Percentiles rank a stretch among this genome's conserved stretches.
phyloP scores from a whole-genome alignment of 2,797 vertebrate genomes.

The Sphaeramia orbicularis region DNA sequence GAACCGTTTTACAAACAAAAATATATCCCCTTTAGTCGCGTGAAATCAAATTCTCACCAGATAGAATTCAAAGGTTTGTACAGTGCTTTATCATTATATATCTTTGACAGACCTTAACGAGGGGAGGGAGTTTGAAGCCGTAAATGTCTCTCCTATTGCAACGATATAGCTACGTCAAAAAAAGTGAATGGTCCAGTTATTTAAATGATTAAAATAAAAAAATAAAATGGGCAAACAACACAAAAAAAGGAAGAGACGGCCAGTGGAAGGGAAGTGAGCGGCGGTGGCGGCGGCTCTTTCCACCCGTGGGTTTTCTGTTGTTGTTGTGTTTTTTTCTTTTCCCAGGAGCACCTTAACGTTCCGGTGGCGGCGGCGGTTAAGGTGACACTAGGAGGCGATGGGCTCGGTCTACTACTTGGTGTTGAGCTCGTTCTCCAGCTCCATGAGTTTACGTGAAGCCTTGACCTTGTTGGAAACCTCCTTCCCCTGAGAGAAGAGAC shows the following conservation, averaged over 20 bases:
- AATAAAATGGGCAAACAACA: too few species aligned
- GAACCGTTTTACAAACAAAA: constrained; percentile 85
- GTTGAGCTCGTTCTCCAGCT: constrained; percentile 98
- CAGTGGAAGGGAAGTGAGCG: constrained; percentile 69
- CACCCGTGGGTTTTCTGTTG: too few species aligned
- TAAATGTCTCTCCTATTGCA: constrained; percentile 80
- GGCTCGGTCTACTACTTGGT: constrained; percentile 89
- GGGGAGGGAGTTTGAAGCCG: constrained; percentile 63
- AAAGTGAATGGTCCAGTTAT: constrained; percentile 85
- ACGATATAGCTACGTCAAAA: constrained; percentile 81
- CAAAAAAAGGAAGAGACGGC: constrained; percentile 58
- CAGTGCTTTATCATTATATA: constrained; percentile 89
- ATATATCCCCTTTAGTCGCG: constrained; percentile 82
- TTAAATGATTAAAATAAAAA: constrained; percentile 77
- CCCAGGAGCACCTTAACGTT: constrained; percentile 58
- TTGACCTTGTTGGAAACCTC: constrained; percentile 98
- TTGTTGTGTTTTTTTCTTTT: too few species aligned
- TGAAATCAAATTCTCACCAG: constrained; percentile 78
- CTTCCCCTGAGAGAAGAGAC: constrained; percentile 98
- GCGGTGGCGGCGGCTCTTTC: too few species aligned
- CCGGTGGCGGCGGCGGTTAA: too few species aligned
- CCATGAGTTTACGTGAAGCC: constrained; percentile 96
- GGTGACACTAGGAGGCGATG: constrained; percentile 53
- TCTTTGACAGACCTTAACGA: constrained; percentile 84
- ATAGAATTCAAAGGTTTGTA: constrained; percentile 87